phyloP scores from a whole-genome alignment of 2,888 invertebrate genomes.

The Chymomyza amoena region DNA sequence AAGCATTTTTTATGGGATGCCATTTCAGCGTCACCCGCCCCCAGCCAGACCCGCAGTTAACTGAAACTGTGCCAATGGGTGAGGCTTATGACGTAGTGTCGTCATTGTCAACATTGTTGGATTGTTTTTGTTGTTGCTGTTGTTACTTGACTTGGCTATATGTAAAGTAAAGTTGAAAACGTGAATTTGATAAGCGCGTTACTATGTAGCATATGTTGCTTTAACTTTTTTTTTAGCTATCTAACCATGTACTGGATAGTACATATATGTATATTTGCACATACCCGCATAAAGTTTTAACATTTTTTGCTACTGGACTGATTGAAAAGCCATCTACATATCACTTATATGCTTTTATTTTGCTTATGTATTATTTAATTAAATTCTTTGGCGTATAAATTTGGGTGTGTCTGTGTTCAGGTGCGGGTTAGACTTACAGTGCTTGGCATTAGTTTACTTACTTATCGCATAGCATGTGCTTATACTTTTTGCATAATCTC shows the following conservation, averaged over 20 bases:
- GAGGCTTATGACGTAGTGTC: conserved; percentile 26
- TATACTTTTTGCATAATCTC: conserved; percentile 41
- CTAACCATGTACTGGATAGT: background rate
- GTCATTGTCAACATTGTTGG: conserved; percentile 6
- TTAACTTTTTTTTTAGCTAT: background rate
- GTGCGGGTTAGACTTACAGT: background rate
- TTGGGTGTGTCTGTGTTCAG: background rate
- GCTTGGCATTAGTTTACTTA: background rate
- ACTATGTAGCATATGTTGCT: background rate
- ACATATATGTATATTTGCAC: background rate
- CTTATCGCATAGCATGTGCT: background rate
- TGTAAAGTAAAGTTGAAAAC: conserved; percentile 10
- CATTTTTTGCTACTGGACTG: conserved; percentile 14
- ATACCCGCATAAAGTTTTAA: background rate
- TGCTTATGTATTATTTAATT: conserved; percentile 27
- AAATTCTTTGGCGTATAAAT: background rate
- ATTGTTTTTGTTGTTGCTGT: background rate
- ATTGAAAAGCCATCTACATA: conserved; percentile 64
- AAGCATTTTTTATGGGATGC: conserved; percentile 57
- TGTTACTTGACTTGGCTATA: background rate
- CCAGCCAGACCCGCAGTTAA: conserved; percentile 34
- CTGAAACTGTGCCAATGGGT: conserved; percentile 56
- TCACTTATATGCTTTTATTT: conserved; percentile 3
- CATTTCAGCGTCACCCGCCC: conserved; percentile 32
- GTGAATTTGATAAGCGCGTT: background rate